These are phyloP conservation scores for Chanos chanos DNA, from an alignment of 2,797 vertebrate species.

Conservation along the genomic window DNA sequence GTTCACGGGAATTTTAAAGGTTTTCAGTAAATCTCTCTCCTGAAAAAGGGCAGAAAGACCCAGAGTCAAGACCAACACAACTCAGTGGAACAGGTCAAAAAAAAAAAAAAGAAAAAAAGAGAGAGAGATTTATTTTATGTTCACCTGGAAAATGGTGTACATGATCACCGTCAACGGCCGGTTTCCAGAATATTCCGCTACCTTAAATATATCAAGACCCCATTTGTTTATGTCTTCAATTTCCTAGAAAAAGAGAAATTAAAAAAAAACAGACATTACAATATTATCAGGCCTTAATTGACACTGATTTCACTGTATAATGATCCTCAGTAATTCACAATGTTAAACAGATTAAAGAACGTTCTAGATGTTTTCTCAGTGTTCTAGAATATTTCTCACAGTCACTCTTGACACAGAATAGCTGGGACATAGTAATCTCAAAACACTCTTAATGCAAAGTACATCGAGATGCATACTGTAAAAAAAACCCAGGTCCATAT, in stretches of 20 bases:
- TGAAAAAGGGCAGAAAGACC: constrained; percentile 43
- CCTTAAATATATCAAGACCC: constrained; percentile 88
- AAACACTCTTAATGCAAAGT: too few species aligned
- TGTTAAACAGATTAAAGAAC: too few species aligned
- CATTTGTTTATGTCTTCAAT: constrained; percentile 84
- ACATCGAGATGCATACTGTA: too few species aligned
- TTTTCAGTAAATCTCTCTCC: constrained; percentile 90
- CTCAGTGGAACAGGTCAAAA: not conserved
- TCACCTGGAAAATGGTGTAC: constrained; percentile 92
- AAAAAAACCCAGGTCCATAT: too few species aligned
- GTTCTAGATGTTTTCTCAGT: too few species aligned
- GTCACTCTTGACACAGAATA: too few species aligned
- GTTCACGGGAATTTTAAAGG: constrained; percentile 82
- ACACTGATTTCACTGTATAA: too few species aligned
- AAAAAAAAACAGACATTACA: too few species aligned
- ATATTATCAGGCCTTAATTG: too few species aligned
- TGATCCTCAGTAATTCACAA: too few species aligned
- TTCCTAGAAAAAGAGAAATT: constrained; percentile 69
- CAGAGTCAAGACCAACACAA: not conserved
- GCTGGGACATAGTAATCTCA: too few species aligned
- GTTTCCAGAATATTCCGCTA: constrained; percentile 84
- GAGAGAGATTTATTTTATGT: not conserved
- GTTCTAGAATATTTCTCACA: too few species aligned
- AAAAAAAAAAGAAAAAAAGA: not conserved
- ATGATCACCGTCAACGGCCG: constrained; percentile 86